These are phyloP conservation scores for Brachypodius melanocephalos DNA, from an alignment of 2,113 vertebrate species.

Conservation along the genomic window DNA sequence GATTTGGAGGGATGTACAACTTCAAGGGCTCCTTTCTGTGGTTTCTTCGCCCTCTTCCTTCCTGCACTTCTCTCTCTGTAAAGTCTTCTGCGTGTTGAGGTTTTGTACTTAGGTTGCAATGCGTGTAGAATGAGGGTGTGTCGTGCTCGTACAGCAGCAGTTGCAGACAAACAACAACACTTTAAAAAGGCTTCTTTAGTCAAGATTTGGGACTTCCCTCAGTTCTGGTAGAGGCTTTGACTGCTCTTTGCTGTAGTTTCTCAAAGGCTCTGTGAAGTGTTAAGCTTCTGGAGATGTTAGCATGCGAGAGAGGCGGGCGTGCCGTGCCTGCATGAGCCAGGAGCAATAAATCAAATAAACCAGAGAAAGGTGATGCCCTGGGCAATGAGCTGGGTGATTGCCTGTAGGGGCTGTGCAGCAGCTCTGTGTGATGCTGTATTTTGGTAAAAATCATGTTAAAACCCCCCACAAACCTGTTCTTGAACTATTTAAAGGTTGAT, in stretches of 20 bases:
- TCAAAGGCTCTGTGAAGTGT: not conserved
- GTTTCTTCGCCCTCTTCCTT: not conserved
- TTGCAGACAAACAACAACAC: not conserved
- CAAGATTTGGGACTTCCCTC: not conserved
- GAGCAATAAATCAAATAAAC: accelerated
- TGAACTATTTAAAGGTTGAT: not conserved
- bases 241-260: not conserved
- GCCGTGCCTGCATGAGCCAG: accelerated
- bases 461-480: not conserved
- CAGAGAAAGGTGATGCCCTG: not conserved
- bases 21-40: not conserved
- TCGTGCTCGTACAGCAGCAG: accelerated
- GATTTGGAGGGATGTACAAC: accelerated
- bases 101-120: accelerated
- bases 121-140: accelerated
- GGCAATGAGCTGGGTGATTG: accelerated
- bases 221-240: accelerated
- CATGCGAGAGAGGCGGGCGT: too few species aligned
- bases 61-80: accelerated
- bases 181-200: accelerated
- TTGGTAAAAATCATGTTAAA: not conserved
- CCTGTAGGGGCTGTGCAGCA: not conserved
- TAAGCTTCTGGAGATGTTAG: not conserved
- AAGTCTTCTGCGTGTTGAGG: accelerated
- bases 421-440: not conserved